These are phyloP conservation scores for Leucoraja ocellata DNA, from an alignment of 2,797 vertebrate species.

Conservation along the genomic window DNA sequence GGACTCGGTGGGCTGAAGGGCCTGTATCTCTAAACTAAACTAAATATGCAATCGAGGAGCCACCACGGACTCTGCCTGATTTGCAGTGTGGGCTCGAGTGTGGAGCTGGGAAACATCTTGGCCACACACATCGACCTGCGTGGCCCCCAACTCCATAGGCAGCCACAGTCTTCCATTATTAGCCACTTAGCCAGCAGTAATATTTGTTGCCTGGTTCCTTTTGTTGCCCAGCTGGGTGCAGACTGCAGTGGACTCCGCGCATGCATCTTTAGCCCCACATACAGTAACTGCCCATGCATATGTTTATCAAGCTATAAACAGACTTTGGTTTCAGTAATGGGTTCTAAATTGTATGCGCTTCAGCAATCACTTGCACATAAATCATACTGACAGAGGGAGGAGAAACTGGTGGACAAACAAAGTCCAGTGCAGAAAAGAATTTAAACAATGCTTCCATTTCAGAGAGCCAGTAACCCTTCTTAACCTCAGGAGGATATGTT, in stretches of 20 bases:
- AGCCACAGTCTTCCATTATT: background rate
- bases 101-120: background rate
- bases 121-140: constrained; percentile 5
- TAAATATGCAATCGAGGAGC: background rate
- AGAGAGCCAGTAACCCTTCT: constrained; percentile 25
- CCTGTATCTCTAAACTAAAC: background rate
- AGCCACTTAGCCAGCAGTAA: background rate
- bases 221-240: background rate
- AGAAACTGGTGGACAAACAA: constrained; percentile 20
- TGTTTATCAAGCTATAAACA: constrained; percentile 37
- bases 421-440: background rate
- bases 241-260: background rate
- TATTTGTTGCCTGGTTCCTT: constrained; percentile 17
- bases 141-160: background rate
- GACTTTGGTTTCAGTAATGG: constrained; percentile 1
- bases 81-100: background rate
- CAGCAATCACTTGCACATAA: constrained; percentile 26
- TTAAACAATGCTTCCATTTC: constrained; percentile 28
- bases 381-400: constrained; percentile 26
- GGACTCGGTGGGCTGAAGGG: too few species aligned
- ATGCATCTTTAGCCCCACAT: background rate
- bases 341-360: constrained; percentile 32
- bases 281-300: background rate
- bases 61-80: background rate
- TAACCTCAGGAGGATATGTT: constrained; percentile 28